Conservation (phyloP, 2,888 invertebrate species). For the Hypomecis atomaria region DNA sequence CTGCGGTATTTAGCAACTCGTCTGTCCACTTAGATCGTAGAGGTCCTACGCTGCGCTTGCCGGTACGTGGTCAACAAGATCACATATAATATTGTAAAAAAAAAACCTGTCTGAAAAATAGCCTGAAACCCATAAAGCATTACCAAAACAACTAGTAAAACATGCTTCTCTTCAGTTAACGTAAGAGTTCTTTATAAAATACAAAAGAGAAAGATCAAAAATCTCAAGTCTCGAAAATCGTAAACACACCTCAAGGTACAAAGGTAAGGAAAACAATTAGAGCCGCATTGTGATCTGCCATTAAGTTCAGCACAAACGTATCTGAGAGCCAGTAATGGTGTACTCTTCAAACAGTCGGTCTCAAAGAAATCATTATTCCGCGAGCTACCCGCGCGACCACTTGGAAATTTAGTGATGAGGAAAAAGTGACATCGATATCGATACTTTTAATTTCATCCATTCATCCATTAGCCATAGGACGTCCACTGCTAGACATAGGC, state of each 20-base stretch:
- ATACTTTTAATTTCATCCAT: conserved; percentile 24
- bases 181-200: background rate
- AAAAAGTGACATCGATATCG: conserved; percentile 25
- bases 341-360: conserved; percentile 78
- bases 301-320: conserved; percentile 80
- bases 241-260: conserved; percentile 61
- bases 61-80: too few relatives aligned
- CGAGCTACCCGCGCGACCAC: conserved; percentile 81
- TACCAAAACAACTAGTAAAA: background rate
- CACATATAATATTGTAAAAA: too few relatives aligned
- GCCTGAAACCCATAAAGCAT: too few relatives aligned
- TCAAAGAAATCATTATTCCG: conserved; percentile 85
- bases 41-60: too few relatives aligned
- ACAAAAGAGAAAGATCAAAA: conserved; percentile 15
- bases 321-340: conserved; percentile 77
- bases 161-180: background rate
- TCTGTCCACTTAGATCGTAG: too few relatives aligned
- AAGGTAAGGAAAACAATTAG: conserved; percentile 82
- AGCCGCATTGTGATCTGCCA: conserved; percentile 74
- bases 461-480: too few relatives aligned
- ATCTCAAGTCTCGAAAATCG: conserved; percentile 24
- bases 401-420: conserved; percentile 68
- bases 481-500: too few relatives aligned
- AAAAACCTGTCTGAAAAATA: too few relatives aligned
- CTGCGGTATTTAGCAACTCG: too few relatives aligned